These are phyloP conservation scores for Stenurella melanura DNA, from an alignment of 2,888 invertebrate genomes.

Conservation along the genomic window DNA sequence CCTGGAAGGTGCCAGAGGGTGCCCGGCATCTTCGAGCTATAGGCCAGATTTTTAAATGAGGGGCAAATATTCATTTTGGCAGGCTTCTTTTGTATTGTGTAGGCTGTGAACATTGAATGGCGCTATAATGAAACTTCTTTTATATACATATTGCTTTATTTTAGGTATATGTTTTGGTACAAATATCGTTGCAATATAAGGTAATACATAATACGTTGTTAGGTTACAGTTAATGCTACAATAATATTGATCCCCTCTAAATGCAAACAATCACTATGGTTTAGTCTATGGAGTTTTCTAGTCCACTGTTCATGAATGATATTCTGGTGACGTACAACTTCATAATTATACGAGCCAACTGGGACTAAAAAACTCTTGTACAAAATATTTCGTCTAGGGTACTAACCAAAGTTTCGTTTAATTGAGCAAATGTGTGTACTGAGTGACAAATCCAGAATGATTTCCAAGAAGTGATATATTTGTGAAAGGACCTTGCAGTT, in stretches of 20 bases:
- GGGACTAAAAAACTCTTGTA: slow-evolving; percentile 13
- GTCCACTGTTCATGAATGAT: slow-evolving; percentile 16
- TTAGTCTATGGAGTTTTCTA: slow-evolving; percentile 20
- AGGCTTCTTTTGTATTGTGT: no score
- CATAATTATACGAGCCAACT: not conserved
- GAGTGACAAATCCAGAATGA: not conserved
- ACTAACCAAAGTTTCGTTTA: slow-evolving; percentile 2
- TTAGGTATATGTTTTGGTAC: slow-evolving; percentile 63
- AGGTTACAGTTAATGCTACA: slow-evolving; percentile 55
- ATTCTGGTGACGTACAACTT: slow-evolving; percentile 8
- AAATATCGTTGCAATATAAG: slow-evolving; percentile 66
- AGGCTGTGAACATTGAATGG: no score
- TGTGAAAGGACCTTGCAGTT: no score
- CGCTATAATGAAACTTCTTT: not conserved
- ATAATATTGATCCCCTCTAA: slow-evolving; percentile 66
- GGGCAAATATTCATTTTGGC: no score
- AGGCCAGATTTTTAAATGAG: no score
- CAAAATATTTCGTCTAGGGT: slow-evolving; percentile 11
- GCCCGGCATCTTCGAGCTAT: no score
- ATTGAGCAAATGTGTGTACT: slow-evolving; percentile 22
- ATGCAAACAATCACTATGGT: slow-evolving; percentile 56
- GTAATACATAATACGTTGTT: slow-evolving; percentile 56
- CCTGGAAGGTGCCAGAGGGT: no score
- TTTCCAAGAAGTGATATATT: not conserved
- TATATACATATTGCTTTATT: slow-evolving; percentile 54